Conservation (phyloP, 2,888 invertebrate genomes). For the Phania funesta region DNA sequence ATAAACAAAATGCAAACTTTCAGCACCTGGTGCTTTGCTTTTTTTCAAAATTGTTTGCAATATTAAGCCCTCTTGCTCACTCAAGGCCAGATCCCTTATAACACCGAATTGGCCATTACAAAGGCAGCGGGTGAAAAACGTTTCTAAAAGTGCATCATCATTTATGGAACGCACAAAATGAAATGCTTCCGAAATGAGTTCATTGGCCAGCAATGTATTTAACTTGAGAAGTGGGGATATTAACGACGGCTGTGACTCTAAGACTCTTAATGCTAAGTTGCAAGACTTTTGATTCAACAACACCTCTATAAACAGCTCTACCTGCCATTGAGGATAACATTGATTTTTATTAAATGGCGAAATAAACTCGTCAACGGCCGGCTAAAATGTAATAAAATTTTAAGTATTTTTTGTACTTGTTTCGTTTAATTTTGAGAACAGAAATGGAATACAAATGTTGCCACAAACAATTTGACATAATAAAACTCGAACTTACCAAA, state of each 20-base stretch:
- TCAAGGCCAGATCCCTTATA: conserved; percentile 76
- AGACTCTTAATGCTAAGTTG: conserved; percentile 74
- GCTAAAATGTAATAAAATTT: conserved; percentile 61
- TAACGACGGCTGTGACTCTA: conserved; percentile 72
- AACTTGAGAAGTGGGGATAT: conserved; percentile 74
- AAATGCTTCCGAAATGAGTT: conserved; percentile 78
- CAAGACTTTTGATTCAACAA: conserved; percentile 73
- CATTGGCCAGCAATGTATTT: conserved; percentile 76
- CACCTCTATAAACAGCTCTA: conserved; percentile 75
- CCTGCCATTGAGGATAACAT: conserved; percentile 75
- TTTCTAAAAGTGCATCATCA: conserved; percentile 73
- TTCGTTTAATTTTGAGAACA: too few relatives aligned
- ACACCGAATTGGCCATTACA: conserved; percentile 73
- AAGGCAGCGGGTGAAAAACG: conserved; percentile 76
- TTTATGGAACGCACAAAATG: conserved; percentile 76
- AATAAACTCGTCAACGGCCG: conserved; percentile 75
- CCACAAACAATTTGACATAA: too few relatives aligned
- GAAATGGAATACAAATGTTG: too few relatives aligned
- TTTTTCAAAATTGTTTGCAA: conserved; percentile 75
- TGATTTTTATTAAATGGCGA: conserved; percentile 74
- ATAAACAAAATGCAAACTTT: conserved; percentile 77
- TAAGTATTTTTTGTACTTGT: too few relatives aligned
- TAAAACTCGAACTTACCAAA: conserved; percentile 83
- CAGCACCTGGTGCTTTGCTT: conserved; percentile 72
- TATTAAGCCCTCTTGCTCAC: conserved; percentile 75